Percentiles rank a stretch among this genome's conserved stretches.
phyloP scores from a whole-genome alignment of 2,888 invertebrate species.

The Toxonevra muliebris region DNA sequence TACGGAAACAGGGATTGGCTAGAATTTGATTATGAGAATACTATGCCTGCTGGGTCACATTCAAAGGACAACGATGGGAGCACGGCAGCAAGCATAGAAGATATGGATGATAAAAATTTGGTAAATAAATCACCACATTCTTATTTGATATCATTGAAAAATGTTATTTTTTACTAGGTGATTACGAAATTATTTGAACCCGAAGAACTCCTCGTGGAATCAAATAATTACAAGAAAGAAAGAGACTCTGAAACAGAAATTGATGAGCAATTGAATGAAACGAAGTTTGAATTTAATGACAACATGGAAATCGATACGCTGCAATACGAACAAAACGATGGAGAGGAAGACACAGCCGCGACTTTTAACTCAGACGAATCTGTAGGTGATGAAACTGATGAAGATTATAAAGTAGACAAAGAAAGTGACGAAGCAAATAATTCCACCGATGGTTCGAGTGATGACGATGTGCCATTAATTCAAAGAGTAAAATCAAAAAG shows the following conservation, averaged over 20 bases:
- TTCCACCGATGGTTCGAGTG: conserved; percentile 10
- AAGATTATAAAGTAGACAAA: conserved; percentile 5
- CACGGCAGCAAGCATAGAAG: background rate
- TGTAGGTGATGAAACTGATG: background rate
- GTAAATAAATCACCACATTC: background rate
- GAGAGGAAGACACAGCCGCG: background rate
- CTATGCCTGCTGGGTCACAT: background rate
- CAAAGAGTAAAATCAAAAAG: background rate
- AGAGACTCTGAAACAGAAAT: no score
- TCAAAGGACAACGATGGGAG: no score
- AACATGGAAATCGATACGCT: no score
- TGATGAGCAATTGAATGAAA: no score
- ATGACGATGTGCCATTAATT: conserved; percentile 23
- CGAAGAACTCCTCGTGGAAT: no score
- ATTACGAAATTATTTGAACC: no score
- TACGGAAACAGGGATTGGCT: conserved; percentile 12
- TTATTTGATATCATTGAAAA: background rate
- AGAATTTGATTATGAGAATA: conserved; percentile 13
- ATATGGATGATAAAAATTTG: background rate
- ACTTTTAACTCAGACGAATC: background rate
- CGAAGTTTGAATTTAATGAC: no score
- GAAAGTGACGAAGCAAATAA: background rate
- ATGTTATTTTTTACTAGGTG: background rate
- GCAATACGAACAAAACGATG: no score
- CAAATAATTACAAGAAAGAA: no score